phyloP scores from a whole-genome alignment of 2,888 invertebrate genomes.

The Yponomeuta plumbellus region DNA sequence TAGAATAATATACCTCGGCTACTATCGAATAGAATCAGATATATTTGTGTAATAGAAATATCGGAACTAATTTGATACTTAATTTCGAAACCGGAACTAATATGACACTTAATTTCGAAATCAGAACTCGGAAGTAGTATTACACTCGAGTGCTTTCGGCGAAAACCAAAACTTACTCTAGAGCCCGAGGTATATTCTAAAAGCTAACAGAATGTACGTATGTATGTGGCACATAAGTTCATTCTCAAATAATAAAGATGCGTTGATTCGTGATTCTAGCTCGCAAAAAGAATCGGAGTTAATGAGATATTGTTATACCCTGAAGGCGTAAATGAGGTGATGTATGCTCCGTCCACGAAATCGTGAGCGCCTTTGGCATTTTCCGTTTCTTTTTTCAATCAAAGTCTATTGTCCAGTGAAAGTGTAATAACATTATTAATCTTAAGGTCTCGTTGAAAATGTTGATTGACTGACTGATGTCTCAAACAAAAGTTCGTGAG shows the following conservation, averaged over 20 bases:
- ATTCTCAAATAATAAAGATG: not conserved
- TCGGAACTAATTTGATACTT: too few relatives aligned
- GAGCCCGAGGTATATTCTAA: too few relatives aligned
- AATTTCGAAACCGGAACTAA: too few relatives aligned
- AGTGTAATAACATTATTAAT: not conserved
- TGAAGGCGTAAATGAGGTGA: not conserved
- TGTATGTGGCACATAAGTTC: too few relatives aligned
- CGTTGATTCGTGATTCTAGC: not conserved
- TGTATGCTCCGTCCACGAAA: not conserved
- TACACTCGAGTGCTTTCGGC: too few relatives aligned
- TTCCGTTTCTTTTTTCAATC: not conserved
- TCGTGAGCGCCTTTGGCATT: conserved; percentile 4
- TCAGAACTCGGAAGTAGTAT: too few relatives aligned
- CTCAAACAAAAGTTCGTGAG: not conserved
- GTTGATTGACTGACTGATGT: conserved; percentile 1
- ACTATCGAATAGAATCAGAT: too few relatives aligned
- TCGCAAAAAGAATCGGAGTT: not conserved
- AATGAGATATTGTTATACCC: not conserved
- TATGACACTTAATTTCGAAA: too few relatives aligned
- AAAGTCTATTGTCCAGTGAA: not conserved
- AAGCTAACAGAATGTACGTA: too few relatives aligned
- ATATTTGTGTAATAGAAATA: too few relatives aligned
- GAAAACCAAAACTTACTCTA: too few relatives aligned
- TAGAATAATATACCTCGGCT: too few relatives aligned
- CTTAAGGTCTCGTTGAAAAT: not conserved